Evolutionary conservation across 2,113 vertebrate species (phyloP).

Genomic region (Electrona antarctica): DNA sequence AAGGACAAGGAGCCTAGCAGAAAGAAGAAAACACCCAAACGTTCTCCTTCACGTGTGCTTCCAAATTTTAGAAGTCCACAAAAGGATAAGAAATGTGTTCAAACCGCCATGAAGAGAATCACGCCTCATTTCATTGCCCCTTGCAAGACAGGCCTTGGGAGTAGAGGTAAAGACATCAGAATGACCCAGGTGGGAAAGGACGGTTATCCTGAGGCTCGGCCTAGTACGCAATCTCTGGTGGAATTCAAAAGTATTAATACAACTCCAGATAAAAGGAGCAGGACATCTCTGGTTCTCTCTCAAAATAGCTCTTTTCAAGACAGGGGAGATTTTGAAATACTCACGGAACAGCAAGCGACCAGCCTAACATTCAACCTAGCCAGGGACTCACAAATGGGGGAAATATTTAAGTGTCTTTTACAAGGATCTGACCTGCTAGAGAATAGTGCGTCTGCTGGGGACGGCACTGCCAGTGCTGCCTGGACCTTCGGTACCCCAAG

Average conservation of each 20-base stretch:
- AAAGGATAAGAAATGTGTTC: not conserved
- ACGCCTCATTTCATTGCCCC: constrained; percentile 19
- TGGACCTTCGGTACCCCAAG: constrained; percentile 88
- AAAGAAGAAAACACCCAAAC: constrained; percentile 50
- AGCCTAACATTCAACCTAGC: constrained; percentile 95
- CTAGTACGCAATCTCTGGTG: not conserved
- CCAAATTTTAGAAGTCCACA: constrained; percentile 6
- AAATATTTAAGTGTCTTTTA: constrained; percentile 95
- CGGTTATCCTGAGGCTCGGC: not conserved
- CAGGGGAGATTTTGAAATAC: constrained; percentile 88
- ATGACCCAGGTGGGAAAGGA: constrained; percentile 57
- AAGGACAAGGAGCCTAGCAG: constrained; percentile 38
- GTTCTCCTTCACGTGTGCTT: constrained; percentile 45
- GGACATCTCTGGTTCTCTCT: constrained; percentile 48
- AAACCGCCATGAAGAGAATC: not conserved
- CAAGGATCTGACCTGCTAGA: constrained; percentile 93
- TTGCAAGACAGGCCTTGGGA: constrained; percentile 74
- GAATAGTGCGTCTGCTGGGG: constrained; percentile 67
- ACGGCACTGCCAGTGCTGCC: constrained; percentile 76
- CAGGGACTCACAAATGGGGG: constrained; percentile 96
- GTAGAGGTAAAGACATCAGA: constrained; percentile 80
- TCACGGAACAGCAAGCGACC: constrained; percentile 92
- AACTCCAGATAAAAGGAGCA: constrained; percentile 53
- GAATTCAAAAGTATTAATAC: constrained; percentile 28
- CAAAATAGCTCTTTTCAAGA: constrained; percentile 68